phyloP scores from a whole-genome alignment of 2,888 invertebrate species.

The Drosophila pseudotakahashii region DNA sequence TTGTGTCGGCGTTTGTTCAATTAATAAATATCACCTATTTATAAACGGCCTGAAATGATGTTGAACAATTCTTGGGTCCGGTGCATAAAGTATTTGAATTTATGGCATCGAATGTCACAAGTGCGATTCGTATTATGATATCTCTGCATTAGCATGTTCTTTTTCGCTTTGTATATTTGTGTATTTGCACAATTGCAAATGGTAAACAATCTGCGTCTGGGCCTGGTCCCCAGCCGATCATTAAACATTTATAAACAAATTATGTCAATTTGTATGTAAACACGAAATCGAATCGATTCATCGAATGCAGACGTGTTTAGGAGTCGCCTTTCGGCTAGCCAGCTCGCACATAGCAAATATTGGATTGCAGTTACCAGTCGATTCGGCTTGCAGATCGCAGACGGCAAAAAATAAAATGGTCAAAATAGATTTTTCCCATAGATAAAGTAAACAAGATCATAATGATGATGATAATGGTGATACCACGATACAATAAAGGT shows the following conservation, averaged over 20 bases:
- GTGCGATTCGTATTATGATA: constrained; percentile 42
- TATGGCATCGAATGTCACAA: constrained; percentile 30
- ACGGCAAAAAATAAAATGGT: neutral
- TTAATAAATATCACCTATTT: constrained; percentile 54
- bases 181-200: constrained; percentile 49
- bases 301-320: constrained; percentile 39
- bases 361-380: constrained; percentile 47
- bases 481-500: no score
- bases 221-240: constrained; percentile 48
- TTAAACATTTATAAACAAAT: constrained; percentile 77
- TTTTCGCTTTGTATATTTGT: constrained; percentile 23
- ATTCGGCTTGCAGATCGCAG: constrained; percentile 20
- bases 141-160: constrained; percentile 59
- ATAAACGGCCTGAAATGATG: constrained; percentile 45
- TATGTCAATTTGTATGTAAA: constrained; percentile 79
- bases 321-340: constrained; percentile 40
- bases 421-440: no score
- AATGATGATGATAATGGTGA: no score
- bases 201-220: constrained; percentile 35
- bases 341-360: constrained; percentile 50
- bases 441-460: no score
- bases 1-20: constrained; percentile 13
- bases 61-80: neutral
- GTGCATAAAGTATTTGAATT: constrained; percentile 50
- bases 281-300: constrained; percentile 47